A percentile compares a stretch with the other conserved stretches of the same genome.
Evolutionary conservation across 2,888 invertebrate species (phyloP).

Genomic region (Eristalis arbustorum): DNA sequence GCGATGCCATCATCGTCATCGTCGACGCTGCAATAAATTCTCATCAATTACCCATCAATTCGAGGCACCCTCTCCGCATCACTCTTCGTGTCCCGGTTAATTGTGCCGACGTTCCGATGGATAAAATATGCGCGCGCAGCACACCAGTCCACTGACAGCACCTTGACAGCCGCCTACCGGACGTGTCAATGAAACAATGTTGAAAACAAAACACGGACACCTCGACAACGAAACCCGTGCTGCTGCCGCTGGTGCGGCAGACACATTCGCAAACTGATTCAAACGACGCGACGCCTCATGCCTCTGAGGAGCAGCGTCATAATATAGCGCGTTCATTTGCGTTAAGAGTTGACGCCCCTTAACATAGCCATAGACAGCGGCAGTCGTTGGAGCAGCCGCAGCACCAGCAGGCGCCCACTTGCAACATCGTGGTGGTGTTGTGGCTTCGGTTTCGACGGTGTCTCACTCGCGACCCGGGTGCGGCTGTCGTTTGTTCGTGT

Average conservation of each 20-base stretch:
- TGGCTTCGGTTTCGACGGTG: background rate
- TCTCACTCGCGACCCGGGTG: background rate
- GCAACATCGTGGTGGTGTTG: background rate
- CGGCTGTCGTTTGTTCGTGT: conserved; percentile 12
- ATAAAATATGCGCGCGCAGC: background rate
- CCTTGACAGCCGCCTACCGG: conserved; percentile 14
- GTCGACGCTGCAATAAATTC: conserved; percentile 22
- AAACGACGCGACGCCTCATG: conserved; percentile 1
- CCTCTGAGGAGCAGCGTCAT: conserved; percentile 17
- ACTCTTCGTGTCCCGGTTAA: conserved; percentile 7
- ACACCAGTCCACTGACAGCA: background rate
- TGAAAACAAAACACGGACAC: conserved; percentile 3
- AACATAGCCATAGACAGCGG: background rate
- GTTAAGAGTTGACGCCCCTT: conserved; percentile 42
- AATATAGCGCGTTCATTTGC: conserved; percentile 46
- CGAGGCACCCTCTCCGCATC: background rate
- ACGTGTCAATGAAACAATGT: background rate
- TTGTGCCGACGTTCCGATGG: background rate
- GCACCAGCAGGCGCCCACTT: conserved; percentile 26
- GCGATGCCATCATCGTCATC: background rate
- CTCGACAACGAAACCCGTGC: conserved; percentile 14
- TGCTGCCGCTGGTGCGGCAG: background rate
- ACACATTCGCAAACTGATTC: background rate
- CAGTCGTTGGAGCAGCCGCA: background rate
- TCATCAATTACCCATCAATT: conserved; percentile 32